A percentile compares a stretch with the other conserved stretches of the same genome.
phyloP scores from a whole-genome alignment of 2,888 invertebrate species.

The Argyresthia goedartella region DNA sequence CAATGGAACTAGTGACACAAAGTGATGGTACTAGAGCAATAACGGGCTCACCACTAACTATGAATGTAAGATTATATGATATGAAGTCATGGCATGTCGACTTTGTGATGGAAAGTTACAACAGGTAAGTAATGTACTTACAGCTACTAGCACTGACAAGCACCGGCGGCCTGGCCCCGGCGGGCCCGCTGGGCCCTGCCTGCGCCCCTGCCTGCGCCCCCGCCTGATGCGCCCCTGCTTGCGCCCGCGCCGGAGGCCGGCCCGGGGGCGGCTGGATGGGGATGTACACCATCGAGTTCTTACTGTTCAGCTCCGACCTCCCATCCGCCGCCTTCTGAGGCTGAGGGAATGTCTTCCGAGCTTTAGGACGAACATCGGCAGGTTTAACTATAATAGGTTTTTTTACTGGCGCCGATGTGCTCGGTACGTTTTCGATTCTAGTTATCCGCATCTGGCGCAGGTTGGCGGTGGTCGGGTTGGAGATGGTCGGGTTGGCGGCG shows the following conservation, averaged over 20 bases:
- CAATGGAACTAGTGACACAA: too few species aligned
- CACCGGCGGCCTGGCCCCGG: slow-evolving; percentile 12
- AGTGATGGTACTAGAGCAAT: too few species aligned
- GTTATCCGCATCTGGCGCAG: slow-evolving; percentile 50
- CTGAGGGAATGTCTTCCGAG: slow-evolving; percentile 54
- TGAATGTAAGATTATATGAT: too few species aligned
- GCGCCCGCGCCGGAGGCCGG: slow-evolving; percentile 29
- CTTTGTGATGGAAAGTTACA: too few species aligned
- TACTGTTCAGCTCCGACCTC: slow-evolving; percentile 45
- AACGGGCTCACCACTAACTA: too few species aligned
- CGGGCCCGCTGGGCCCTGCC: slow-evolving; percentile 12
- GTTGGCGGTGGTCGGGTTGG: slow-evolving; percentile 11
- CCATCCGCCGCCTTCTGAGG: slow-evolving; percentile 44
- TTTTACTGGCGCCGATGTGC: slow-evolving; percentile 20
- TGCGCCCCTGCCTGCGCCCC: slow-evolving; percentile 12
- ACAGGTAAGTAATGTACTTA: too few species aligned
- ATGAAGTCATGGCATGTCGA: too few species aligned
- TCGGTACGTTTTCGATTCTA: slow-evolving; percentile 37
- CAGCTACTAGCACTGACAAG: slow-evolving; percentile 14
- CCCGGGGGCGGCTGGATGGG: slow-evolving; percentile 57
- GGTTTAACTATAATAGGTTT: slow-evolving; percentile 21
- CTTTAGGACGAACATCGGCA: slow-evolving; percentile 31
- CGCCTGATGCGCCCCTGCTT: slow-evolving; percentile 17
- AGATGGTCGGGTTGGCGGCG: too few species aligned
- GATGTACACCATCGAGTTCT: slow-evolving; percentile 64